These are phyloP conservation scores for Heliconius hermathena DNA, from an alignment of 1,140 invertebrate species.

Conservation along the genomic window DNA sequence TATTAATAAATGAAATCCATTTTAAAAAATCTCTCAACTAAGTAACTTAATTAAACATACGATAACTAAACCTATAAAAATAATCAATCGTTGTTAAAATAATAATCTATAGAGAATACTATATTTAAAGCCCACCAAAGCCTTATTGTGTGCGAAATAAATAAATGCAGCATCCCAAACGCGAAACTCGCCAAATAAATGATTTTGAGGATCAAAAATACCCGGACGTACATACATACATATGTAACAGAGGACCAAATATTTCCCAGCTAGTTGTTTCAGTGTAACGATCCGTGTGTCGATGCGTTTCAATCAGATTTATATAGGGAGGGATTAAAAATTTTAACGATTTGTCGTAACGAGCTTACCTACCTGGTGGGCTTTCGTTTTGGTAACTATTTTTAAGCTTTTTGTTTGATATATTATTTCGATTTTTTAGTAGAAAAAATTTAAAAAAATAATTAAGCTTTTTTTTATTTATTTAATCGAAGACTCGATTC, in stretches of 20 bases:
- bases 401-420: slow-evolving; percentile 5
- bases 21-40: no score
- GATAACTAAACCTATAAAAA: neutral
- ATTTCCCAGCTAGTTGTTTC: slow-evolving; percentile 20
- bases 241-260: slow-evolving; percentile 34
- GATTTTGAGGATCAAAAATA: slow-evolving; percentile 26
- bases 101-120: neutral
- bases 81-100: neutral
- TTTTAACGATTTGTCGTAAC: slow-evolving; percentile 63
- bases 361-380: slow-evolving; percentile 36
- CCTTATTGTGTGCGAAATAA: slow-evolving; percentile 26
- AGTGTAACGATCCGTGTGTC: slow-evolving; percentile 39
- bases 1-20: no score
- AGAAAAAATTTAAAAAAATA: no score
- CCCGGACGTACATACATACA: slow-evolving; percentile 19
- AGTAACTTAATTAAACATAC: neutral
- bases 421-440: neutral
- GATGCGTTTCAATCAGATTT: slow-evolving; percentile 61
- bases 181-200: slow-evolving; percentile 15
- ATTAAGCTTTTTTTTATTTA: neutral
- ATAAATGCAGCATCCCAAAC: slow-evolving; percentile 23
- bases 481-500: no score
- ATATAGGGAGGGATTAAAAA: slow-evolving; percentile 59
- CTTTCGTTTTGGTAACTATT: neutral
- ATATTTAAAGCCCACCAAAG: slow-evolving; percentile 9